Base-by-base conservation (phyloP, 2,888 invertebrate species). In the Odontomyia ornata region DNA sequence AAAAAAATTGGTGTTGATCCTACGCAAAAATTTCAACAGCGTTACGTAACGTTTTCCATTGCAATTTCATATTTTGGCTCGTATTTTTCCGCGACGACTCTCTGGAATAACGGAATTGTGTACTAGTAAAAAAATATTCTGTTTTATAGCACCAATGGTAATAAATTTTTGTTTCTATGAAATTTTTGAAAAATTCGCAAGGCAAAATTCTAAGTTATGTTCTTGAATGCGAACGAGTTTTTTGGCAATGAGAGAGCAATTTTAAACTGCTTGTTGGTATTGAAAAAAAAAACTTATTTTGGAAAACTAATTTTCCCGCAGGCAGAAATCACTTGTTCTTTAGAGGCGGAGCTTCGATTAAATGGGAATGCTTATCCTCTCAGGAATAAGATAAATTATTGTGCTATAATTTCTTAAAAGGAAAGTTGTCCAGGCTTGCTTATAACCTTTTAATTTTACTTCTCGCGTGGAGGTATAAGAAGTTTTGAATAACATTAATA, bases 21-120 rank as follows among this genome's bases (percentile, higher is more conserved):
- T 67, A 67, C 67, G 67, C 67, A n/a, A 67, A 67, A 67, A 67
- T 67, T 67, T 67, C 36, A 30, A 43, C 67, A 43, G 36, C 30
- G n/a, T 67, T 67, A 18, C 67, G 67, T 67, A 67, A 67, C 67
- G 9, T 5, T 36, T 30, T 43, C 18, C 4, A 21, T 18, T 36
- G 36, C 36, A 67, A 67, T 67, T 67, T 67, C 36, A 36, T 5
- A 5, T 36, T 36, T 36, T 36, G 36, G 36, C 36, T 67, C 18
- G 30, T 15, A 4, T 52, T n/a, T 13, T 52, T 4, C 18, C n/a
- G 52, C 52, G 52, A 36, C 9, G 36, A 3, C 5, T 36, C 3
- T 9, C 9, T 36, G 9, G 9, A 36, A 36, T 5, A 36, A n/a
- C n/a, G n/a, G n/a, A 36, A 36, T 5, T 36, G 9, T 9, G 9